Evolutionary conservation across 2,113 vertebrate genomes (phyloP).

Genomic region (Urocitellus parryii): DNA sequence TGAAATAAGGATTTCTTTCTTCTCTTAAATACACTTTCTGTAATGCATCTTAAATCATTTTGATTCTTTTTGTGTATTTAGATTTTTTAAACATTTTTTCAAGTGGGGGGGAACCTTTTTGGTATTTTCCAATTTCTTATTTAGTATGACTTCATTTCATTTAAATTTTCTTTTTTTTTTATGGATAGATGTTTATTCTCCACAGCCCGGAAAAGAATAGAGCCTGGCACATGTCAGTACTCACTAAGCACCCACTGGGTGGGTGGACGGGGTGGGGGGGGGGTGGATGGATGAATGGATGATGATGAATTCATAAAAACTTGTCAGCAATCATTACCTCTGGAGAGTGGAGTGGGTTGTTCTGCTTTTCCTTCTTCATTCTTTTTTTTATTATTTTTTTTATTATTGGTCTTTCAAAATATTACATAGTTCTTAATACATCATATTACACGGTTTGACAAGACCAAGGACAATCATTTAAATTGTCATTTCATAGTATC

Average conservation of each 20-base stretch:
- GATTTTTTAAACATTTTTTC: background rate
- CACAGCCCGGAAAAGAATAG: no score
- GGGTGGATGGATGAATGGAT: no score
- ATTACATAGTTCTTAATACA: no score
- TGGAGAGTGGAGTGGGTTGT: background rate
- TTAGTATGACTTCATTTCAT: slow-evolving; percentile 13
- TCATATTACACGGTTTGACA: no score
- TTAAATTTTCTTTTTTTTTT: background rate
- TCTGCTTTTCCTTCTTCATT: no score
- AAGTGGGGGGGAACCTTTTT: background rate
- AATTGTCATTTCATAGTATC: slow-evolving; percentile 51
- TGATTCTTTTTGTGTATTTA: background rate
- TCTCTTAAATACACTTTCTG: background rate
- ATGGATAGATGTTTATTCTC: no score
- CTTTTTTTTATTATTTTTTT: no score
- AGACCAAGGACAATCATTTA: no score
- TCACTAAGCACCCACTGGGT: background rate
- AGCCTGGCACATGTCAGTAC: no score
- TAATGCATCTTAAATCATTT: background rate
- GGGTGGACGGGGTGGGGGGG: background rate
- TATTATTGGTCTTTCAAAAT: no score
- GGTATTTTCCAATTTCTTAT: slow-evolving; percentile 46
- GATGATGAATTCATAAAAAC: background rate
- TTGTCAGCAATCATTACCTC: background rate
- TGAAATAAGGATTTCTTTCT: slow-evolving; percentile 40